Evolutionary conservation across 2,797 vertebrate species (phyloP).

Genomic region (Pseudocheirus occidentalis): DNA sequence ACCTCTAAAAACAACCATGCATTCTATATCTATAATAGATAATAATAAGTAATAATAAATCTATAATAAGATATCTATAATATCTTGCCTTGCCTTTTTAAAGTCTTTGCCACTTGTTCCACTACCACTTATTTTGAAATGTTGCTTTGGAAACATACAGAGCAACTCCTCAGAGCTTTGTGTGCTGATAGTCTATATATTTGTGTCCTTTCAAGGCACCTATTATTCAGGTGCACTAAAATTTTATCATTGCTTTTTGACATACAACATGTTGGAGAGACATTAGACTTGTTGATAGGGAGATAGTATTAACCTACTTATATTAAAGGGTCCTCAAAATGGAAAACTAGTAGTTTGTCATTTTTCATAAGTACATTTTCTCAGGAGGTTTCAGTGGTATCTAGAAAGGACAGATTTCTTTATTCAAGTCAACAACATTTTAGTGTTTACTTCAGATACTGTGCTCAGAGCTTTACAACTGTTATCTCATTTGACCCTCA

Average conservation of each 20-base stretch:
- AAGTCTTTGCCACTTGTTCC: neutral
- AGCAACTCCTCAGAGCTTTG: neutral
- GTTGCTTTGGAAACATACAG: constrained; percentile 1
- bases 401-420: neutral
- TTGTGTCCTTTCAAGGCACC: neutral
- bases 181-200: neutral
- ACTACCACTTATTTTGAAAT: neutral
- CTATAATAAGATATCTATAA: no score
- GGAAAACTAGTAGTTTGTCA: neutral
- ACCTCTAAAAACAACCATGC: neutral
- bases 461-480: neutral
- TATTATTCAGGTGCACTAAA: neutral
- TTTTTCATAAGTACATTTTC: neutral
- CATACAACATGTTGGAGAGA: neutral
- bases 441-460: neutral
- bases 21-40: no score
- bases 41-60: no score
- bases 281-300: neutral
- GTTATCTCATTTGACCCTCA: neutral
- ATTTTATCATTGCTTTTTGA: neutral
- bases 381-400: neutral
- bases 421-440: neutral
- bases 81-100: constrained; percentile 12
- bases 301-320: neutral
- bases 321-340: neutral